These are phyloP conservation scores for Actinernus sp. DNA, from an alignment of 92 coral and sea anemone genomes.

Conservation along the genomic window DNA sequence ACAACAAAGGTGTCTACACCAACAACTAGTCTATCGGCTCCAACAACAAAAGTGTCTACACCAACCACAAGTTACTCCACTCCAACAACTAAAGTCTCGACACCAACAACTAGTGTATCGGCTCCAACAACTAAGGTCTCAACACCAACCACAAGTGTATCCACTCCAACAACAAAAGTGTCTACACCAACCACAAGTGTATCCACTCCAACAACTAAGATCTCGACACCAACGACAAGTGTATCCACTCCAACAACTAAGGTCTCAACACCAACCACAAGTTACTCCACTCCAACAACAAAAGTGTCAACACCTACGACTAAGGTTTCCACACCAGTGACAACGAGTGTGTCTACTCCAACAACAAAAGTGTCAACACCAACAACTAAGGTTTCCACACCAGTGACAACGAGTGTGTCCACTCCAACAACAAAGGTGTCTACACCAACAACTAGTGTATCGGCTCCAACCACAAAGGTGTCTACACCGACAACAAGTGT, in stretches of 20 bases:
- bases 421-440: conserved; percentile 10
- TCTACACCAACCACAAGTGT: too few relatives aligned
- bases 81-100: background rate
- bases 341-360: background rate
- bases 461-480: background rate
- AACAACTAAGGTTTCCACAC: background rate
- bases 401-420: conserved; percentile 21
- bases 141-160: conserved; percentile 26
- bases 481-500: background rate
- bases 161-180: conserved; percentile 34
- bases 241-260: background rate
- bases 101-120: too few relatives aligned
- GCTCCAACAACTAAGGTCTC: background rate
- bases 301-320: background rate
- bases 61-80: background rate
- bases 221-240: conserved; percentile 2
- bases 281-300: background rate
- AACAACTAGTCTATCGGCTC: background rate
- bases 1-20: background rate
- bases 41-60: conserved; percentile 1
- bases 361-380: conserved; percentile 1
- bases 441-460: background rate
- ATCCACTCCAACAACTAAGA: conserved; percentile 1
- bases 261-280: background rate
- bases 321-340: conserved; percentile 15